These are phyloP conservation scores for Aspidapion aeneum DNA, from an alignment of 2,888 invertebrate species.

Conservation along the genomic window DNA sequence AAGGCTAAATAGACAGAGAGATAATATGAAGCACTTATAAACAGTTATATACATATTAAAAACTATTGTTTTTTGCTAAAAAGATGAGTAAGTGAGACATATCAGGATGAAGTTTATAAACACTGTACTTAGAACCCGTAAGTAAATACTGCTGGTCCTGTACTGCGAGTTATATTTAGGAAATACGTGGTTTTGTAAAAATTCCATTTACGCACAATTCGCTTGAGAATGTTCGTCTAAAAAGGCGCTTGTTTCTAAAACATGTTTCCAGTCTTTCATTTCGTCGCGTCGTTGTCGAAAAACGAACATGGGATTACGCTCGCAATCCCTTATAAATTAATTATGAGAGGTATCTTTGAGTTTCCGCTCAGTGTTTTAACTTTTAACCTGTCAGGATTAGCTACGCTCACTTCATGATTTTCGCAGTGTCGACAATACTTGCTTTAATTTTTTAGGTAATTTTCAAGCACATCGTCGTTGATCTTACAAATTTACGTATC, in stretches of 20 bases:
- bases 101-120: no score
- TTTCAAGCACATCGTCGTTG: no score
- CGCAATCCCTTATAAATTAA: conserved; percentile 17
- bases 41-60: no score
- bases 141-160: no score
- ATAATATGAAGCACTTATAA: no score
- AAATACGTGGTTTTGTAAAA: not conserved
- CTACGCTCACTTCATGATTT: conserved; percentile 9
- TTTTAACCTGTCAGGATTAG: conserved; percentile 15
- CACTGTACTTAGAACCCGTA: no score
- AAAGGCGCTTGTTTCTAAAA: not conserved
- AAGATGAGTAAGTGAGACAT: no score
- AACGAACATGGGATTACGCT: conserved; percentile 5
- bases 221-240: not conserved
- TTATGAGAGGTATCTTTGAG: conserved; percentile 12
- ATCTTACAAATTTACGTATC: no score
- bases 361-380: conserved; percentile 13
- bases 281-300: no score
- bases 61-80: no score
- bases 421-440: not conserved
- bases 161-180: not conserved
- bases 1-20: no score
- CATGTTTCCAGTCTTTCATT: not conserved
- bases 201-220: not conserved
- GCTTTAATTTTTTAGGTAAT: no score